Conservation (phyloP, 2,113 vertebrate genomes). For the Anarrhichthys ocellatus region DNA sequence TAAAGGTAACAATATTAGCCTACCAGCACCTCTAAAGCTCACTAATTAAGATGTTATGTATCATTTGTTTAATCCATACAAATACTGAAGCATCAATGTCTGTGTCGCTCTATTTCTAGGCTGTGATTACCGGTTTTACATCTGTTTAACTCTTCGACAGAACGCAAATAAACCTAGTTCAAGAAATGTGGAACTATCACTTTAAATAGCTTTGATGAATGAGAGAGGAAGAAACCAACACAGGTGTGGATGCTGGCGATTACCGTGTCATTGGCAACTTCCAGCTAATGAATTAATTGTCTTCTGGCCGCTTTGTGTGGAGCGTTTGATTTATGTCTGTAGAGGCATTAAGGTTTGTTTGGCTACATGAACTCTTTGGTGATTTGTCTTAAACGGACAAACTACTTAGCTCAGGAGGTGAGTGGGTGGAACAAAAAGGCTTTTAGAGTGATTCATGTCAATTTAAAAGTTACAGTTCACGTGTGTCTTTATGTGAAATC, state of each 20-base stretch:
- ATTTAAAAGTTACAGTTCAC: not conserved
- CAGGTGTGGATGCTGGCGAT: not conserved
- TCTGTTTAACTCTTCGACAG: not conserved
- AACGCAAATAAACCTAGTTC: not conserved
- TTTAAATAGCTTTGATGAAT: not conserved
- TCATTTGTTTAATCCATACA: not conserved
- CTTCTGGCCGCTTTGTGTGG: slow-evolving; percentile 5
- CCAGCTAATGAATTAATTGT: slow-evolving; percentile 16
- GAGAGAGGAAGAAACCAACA: not conserved
- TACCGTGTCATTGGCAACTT: not conserved
- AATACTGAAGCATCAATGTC: not conserved
- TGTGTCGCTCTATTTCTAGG: not conserved
- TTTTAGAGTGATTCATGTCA: slow-evolving; percentile 30
- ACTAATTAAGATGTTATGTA: not conserved
- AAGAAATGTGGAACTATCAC: not conserved
- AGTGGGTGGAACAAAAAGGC: not conserved
- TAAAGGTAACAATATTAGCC: not conserved
- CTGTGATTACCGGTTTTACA: not conserved
- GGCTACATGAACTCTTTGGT: not conserved
- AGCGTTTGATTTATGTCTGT: slow-evolving; percentile 32
- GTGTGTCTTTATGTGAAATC: not conserved
- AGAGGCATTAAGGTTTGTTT: slow-evolving; percentile 26
- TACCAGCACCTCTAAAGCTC: not conserved
- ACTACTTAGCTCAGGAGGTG: slow-evolving; percentile 9
- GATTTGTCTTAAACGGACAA: slow-evolving; percentile 33